Evolutionary conservation across 2,113 vertebrate species (phyloP), one percentile per base, ranked within the genome.

Genomic region (Gallinago jamesoni): DNA sequence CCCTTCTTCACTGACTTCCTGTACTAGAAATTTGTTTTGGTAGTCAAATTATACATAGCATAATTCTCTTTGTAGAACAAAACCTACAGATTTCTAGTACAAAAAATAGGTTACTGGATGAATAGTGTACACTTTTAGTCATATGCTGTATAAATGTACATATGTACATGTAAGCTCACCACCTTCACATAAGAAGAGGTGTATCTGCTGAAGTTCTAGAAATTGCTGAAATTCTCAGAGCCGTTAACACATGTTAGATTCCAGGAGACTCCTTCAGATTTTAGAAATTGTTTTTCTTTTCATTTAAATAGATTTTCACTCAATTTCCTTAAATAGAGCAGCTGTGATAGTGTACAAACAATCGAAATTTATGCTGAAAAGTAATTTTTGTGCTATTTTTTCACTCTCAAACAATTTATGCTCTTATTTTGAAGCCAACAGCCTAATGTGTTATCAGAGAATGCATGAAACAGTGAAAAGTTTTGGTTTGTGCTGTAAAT

Each of bases 281-380:
- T 85, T 62, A 57, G 53, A 74, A 84, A 43, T 45, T 15, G 30
- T 63, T 86, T 55, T 86, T 20, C 52, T 84, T 79, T 41, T 62
- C 3, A 12, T 81, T 91, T n/a, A 23, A 82, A 35, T 37, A 84
- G 75, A 78, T 88, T 96, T 90, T 60, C 52, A 10, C 50, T 90
- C 62, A 9, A 2, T 81, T 91, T 88, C 21, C 22, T 41, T 74
- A 78, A 95, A 57, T 72, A 24, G 69, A 84, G 74, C 90, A 89
- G 90, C 85, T 89, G 91, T 70, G 73, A 30, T 63, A 67, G 74
- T 90, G 82, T 94, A 48, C 63, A 90, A 93, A 94, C 90, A 93
- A 83, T 83, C 63, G 41, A 27, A 75, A 72, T 84, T 72, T 60
- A 53, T 93, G 87, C 64, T 92, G 90, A 66, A 62, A 82, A 93